Evolutionary conservation across 1,140 invertebrate species (phyloP).

Genomic region (Phymastichus coffea): DNA sequence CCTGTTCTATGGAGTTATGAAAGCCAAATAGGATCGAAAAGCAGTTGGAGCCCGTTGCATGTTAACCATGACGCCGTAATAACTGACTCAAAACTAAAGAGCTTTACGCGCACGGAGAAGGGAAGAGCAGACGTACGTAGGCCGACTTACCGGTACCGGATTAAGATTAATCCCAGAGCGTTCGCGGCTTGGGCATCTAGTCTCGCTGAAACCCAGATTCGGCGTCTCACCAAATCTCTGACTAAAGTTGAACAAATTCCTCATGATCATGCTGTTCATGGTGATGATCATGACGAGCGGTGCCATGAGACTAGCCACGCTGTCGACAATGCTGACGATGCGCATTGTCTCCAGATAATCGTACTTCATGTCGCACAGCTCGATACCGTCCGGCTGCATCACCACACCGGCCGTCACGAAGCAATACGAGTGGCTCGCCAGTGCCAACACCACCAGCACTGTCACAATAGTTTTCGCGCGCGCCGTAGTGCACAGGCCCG

Average conservation of each 20-base stretch:
- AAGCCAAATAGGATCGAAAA: too few relatives aligned
- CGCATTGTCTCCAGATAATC: slow-evolving; percentile 55
- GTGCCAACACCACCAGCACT: slow-evolving; percentile 48
- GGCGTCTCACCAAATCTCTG: too few relatives aligned
- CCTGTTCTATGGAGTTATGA: too few relatives aligned
- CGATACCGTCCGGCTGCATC: slow-evolving; percentile 41
- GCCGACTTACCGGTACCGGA: slow-evolving; percentile 48
- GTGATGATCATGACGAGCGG: slow-evolving; percentile 60
- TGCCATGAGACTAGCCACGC: slow-evolving; percentile 58
- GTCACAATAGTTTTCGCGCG: slow-evolving; percentile 61
- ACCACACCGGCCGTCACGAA: slow-evolving; percentile 56
- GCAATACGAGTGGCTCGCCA: slow-evolving; percentile 58
- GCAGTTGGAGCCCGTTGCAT: too few relatives aligned
- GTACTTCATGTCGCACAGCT: slow-evolving; percentile 52
- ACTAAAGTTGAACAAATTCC: slow-evolving; percentile 55
- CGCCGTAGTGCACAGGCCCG: slow-evolving; percentile 63
- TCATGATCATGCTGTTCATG: slow-evolving; percentile 63
- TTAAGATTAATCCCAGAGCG: slow-evolving; percentile 51
- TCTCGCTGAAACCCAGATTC: too few relatives aligned
- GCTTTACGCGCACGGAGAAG: too few relatives aligned
- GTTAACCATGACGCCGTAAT: too few relatives aligned
- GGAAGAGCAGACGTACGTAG: neutral
- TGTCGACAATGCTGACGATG: slow-evolving; percentile 61
- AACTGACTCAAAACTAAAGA: too few relatives aligned
- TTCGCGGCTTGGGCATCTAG: slow-evolving; percentile 41